Evolutionary conservation across 2,113 vertebrate species (phyloP), one percentile per base, ranked within the genome.

Genomic region (Zosterops lateralis): DNA sequence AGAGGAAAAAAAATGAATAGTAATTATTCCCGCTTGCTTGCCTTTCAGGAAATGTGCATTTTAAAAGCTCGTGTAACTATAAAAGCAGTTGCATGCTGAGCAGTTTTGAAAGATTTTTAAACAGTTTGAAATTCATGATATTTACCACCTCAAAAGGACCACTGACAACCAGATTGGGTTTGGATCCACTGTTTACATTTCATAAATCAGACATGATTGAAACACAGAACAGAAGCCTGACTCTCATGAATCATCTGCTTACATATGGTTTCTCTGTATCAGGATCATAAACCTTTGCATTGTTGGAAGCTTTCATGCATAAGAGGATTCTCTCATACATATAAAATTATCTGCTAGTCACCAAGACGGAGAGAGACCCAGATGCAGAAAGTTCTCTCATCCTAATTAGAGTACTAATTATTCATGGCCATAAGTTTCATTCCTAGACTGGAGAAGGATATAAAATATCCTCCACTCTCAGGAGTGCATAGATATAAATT

Each of bases 21-120:
- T 93, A 96, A 97, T 96, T 97, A 96, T 96, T 97, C 84, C 96
- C 62, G 36, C 89, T 96, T 93, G 84, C 95, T 96, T 92, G 92
- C 81, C 94, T 95, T 94, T 96, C 93, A 96, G 94, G 93, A 96
- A 96, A 96, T 95, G 93, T 89, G 84, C 94, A 81, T 96, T 96
- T 95, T 89, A 97, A 95, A 95, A 75, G 67, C 77, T 90, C 67
- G 1, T 83, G 84, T 95, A 93, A 91, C 84, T 93, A 95, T 91
- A 94, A 96, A 96, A 95, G 91, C 83, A 80, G 92, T 92, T 85
- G 83, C 94, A 84, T 84, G 89, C 90, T 93, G 96, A 92, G 96
- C 92, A 90, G 83, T 88, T 96, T 95, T 93, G 66, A 95, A 93
- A 91, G 71, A 87, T 64, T 84, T 92, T 94, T 73, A 78, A 95